Base-by-base conservation (phyloP, 1,140 invertebrate species). In the Polyergus mexicanus region DNA sequence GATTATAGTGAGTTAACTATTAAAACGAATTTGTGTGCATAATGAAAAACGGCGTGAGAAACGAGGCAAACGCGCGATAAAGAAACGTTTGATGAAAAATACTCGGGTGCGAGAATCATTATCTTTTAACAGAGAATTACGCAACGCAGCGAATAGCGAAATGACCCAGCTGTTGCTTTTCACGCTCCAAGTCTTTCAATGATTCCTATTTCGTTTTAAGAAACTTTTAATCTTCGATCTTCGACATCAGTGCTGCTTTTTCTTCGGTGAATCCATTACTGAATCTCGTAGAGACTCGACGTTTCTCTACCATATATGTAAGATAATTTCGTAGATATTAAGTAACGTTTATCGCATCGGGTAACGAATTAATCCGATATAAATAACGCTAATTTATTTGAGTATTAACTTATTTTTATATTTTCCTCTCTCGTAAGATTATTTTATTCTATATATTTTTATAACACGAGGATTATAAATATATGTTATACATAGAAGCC, bases 1-100 rank as follows among this genome's bases (percentile, higher is more conserved):
- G 66, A 89, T 90, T 87, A 78, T 76, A 83, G n/a, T 75, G 72
- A 87, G 85, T 77, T 77, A 86, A 84, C 81, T 76, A 86, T 86
- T 90, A 86, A 84, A 88, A 77, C 56, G 71, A 84, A 65, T 86
- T 88, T 90, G 13, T 51, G 47, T 19, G 58, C 56, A 84, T 90
- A 90, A 88, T 84, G 77, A 80, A 63, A 41, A 63, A 41, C 19
- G 44, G 22, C 41, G 44, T 35, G 65, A 35, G 25, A 54, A 58
- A 77, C 41, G 74, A n/a, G 76, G 38, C 69, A 19, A 68, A 38
- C 51, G 41, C 51, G 54, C 32, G 44, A 80, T 85, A 81, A 69
- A 68, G 41, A 51, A 35, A 38, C 32, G 13, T 25, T 76, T n/a
- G 41, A 78, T 41, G 22, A 85, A 78, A 80, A 54, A 41, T 77